A percentile compares a stretch with the other conserved stretches of the same genome.
phyloP scores from a whole-genome alignment of 2,888 invertebrate genomes.

The Carcina quercana region DNA sequence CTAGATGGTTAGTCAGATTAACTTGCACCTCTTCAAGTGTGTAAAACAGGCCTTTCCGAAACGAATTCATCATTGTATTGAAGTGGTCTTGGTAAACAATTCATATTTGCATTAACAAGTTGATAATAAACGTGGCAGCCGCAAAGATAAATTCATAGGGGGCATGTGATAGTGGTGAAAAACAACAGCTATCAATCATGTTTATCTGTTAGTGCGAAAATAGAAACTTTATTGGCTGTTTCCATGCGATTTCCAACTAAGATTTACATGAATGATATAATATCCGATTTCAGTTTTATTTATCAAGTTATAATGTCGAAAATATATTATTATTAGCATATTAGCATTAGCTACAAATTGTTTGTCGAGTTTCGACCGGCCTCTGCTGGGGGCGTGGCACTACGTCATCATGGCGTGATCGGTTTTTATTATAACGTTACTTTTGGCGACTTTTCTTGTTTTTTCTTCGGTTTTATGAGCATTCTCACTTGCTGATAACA shows the following conservation, averaged over 20 bases:
- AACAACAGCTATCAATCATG: constrained; percentile 13
- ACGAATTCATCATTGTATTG: constrained; percentile 27
- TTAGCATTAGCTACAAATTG: neutral
- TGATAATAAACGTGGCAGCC: constrained; percentile 35
- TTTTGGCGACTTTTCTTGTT: too few relatives aligned
- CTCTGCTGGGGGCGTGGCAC: constrained; percentile 35
- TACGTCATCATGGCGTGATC: constrained; percentile 27
- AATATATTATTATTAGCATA: neutral
- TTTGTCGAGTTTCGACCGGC: constrained; percentile 12
- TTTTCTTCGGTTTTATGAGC: too few relatives aligned
- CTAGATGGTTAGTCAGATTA: too few relatives aligned
- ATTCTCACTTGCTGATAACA: too few relatives aligned
- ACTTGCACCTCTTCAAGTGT: constrained; percentile 7
- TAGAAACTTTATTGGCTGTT: too few relatives aligned
- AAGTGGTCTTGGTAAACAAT: constrained; percentile 23
- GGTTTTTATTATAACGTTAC: too few relatives aligned
- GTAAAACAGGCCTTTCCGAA: constrained; percentile 26
- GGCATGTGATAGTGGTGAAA: constrained; percentile 31
- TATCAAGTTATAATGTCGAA: neutral
- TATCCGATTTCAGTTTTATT: neutral
- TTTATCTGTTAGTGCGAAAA: neutral
- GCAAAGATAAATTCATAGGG: constrained; percentile 35
- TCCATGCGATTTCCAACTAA: neutral
- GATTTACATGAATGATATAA: too few relatives aligned
- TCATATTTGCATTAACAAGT: constrained; percentile 15